Conservation (phyloP, 2,888 invertebrate species). For the Coelogynopora nodosa region DNA sequence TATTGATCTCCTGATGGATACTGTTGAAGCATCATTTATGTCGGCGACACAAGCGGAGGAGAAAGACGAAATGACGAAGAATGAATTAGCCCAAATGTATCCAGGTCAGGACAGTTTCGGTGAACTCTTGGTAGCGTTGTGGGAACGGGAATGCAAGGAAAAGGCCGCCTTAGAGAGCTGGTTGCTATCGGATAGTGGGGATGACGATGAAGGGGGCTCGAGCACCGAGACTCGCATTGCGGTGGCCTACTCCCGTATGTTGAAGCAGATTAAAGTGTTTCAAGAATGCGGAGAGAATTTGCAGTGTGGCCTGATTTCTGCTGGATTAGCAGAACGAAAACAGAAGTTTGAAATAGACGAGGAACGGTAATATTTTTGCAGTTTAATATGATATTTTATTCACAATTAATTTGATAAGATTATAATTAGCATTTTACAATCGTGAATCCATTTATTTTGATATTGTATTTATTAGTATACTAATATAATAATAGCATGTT, state of each 20-base stretch:
- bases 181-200: not conserved
- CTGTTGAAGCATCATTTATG: not conserved
- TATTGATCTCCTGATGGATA: not conserved
- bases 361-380: not conserved
- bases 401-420: no score
- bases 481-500: no score
- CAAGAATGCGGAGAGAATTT: not conserved
- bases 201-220: not conserved
- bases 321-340: not conserved
- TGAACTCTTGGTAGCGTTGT: not conserved
- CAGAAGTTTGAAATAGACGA: not conserved
- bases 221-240: not conserved
- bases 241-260: not conserved
- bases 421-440: no score
- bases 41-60: not conserved
- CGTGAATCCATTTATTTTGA: no score
- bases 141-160: not conserved
- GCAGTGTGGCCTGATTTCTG: not conserved
- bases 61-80: not conserved
- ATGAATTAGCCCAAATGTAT: not conserved
- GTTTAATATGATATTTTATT: not conserved
- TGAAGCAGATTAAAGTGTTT: not conserved
- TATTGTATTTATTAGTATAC: no score
- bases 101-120: not conserved
- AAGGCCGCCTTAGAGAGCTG: not conserved